Base-by-base conservation (phyloP, 2,888 invertebrate genomes). In the Agrotis clavis region DNA sequence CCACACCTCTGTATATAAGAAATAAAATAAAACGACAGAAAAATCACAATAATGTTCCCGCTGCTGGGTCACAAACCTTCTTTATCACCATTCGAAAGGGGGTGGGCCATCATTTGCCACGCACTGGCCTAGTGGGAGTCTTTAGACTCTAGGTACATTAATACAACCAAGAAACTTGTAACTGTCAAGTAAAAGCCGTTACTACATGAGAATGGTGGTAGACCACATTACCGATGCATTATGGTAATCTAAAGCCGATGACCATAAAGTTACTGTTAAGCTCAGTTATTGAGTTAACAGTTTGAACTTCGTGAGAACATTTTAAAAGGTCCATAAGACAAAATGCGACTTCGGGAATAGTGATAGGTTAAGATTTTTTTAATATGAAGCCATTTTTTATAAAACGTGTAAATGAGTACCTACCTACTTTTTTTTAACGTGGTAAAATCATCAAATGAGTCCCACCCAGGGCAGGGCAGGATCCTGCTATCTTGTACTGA, bases 181-280 rank as follows among this genome's bases (percentile, higher is more conserved):
- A 53, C 57, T 56, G 74, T 74, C 51, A 61, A 60, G 7, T 21
- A 25, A 45, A 4, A 3, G 13, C 68, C 59, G 63, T 50, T 75
- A 60, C 18, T 74, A 56, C 30, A 45, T 60, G 53, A 68, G 57
- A 69, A 64, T 54, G 25, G 47, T 19, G 6, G 53, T 50, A n/a
- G 35, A 53, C 54, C 41, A 57, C 75, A 68, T 75, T 64, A 69
- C 63, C 11, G 41, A 64, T 69, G 69, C 69, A 69, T 75, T 75
- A 75, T 54, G 75, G 48, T 75, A 69, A 64, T 75, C 53, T 75
- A 48, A 51, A 51, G 16, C 51, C 47, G 50, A 70, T 70, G 54
- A 65, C 35, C 56, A 51, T 76, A 56, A 65, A 56, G 54, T 70
- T 14, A 2, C 47, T 51, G 35, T 48, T 5, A n/a, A 41, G 41